These are phyloP conservation scores for Ridgeia piscesae DNA, from an alignment of 1,140 invertebrate genomes.

Conservation along the genomic window DNA sequence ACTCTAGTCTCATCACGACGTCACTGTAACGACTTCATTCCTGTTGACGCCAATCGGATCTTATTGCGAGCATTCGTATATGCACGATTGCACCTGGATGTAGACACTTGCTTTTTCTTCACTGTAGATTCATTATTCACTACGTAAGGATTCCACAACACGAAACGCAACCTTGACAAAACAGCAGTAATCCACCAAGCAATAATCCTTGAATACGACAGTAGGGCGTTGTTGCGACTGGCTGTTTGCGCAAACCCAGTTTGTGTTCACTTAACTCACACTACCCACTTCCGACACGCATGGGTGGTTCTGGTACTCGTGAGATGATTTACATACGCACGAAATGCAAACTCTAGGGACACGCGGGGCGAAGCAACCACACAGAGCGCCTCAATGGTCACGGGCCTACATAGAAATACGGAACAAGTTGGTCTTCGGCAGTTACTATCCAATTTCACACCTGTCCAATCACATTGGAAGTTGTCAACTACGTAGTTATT, in stretches of 20 bases:
- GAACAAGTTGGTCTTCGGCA: neutral
- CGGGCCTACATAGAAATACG: neutral
- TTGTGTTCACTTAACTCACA: neutral
- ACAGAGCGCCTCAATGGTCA: neutral
- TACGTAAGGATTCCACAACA: neutral
- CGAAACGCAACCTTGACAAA: neutral
- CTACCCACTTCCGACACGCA: neutral
- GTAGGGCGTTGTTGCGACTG: neutral
- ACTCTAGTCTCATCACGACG: too few relatives aligned
- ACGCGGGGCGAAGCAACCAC: neutral
- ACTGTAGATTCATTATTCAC: neutral
- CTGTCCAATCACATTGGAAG: neutral
- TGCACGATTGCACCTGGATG: neutral
- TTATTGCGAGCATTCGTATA: neutral
- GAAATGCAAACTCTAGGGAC: too few relatives aligned
- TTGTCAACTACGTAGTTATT: neutral
- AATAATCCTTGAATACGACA: neutral
- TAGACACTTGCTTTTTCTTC: neutral
- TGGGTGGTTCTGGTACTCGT: neutral
- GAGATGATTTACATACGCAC: neutral
- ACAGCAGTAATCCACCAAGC: neutral
- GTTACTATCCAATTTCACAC: neutral
- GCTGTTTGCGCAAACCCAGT: neutral
- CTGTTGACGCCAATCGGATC: neutral
- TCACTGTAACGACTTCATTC: too few relatives aligned